These are phyloP conservation scores for Picus viridis DNA, from an alignment of 2,797 vertebrate species.

Conservation along the genomic window DNA sequence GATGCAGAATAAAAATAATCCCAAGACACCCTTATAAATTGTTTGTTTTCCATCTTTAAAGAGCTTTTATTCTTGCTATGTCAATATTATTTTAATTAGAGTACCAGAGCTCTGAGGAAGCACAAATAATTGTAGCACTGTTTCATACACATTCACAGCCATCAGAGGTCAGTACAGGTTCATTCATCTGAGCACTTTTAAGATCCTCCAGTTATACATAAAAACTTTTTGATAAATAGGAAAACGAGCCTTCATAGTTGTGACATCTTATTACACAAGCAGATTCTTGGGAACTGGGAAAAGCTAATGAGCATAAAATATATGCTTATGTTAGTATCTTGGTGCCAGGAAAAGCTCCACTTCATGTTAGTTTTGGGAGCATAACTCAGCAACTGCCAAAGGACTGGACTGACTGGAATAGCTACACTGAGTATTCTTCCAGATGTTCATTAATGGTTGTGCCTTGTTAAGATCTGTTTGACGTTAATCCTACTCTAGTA, in stretches of 20 bases:
- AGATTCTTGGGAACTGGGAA: background rate
- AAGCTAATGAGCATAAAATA: background rate
- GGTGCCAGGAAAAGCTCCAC: background rate
- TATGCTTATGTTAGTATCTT: background rate
- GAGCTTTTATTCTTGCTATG: background rate
- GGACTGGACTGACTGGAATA: background rate
- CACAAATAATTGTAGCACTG: background rate
- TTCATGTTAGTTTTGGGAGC: background rate
- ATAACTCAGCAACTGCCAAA: background rate
- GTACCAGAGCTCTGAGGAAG: background rate
- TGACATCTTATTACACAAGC: background rate
- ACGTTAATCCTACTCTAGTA: background rate
- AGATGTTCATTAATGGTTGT: background rate
- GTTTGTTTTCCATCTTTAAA: background rate
- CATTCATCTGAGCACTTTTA: background rate
- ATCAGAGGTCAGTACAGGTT: slow-evolving; percentile 45
- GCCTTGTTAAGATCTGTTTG: background rate
- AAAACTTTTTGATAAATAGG: background rate
- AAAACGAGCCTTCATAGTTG: background rate
- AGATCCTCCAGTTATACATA: background rate
- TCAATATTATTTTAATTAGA: background rate
- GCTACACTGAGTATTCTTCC: background rate
- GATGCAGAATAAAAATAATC: background rate
- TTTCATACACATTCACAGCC: background rate
- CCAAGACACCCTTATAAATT: background rate